Conservation (phyloP, 2,797 vertebrate genomes). For the Moxostoma hubbsi region DNA sequence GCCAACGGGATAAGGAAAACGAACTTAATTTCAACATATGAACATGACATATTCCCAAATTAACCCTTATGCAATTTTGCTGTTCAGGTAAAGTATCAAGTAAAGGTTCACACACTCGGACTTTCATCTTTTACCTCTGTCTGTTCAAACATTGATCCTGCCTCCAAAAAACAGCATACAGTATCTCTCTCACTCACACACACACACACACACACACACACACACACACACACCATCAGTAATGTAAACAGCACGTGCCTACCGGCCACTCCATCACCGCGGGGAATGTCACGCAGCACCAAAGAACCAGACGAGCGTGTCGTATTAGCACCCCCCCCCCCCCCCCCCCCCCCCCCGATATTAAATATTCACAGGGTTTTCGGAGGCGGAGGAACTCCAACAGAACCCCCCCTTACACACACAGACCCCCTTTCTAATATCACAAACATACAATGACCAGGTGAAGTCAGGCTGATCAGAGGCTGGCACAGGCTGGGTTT, state of each 20-base stretch:
- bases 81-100: no score
- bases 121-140: slow-evolving; percentile 59
- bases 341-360: slow-evolving; percentile 63
- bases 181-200: slow-evolving; percentile 17
- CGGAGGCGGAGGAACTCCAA: background rate
- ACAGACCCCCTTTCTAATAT: no score
- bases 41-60: no score
- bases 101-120: slow-evolving; percentile 52
- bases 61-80: no score
- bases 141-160: slow-evolving; percentile 65
- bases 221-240: slow-evolving; percentile 36
- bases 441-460: slow-evolving; percentile 63
- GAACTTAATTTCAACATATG: no score
- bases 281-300: slow-evolving; percentile 56
- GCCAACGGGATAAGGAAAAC: no score
- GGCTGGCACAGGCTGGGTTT: slow-evolving; percentile 40
- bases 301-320: slow-evolving; percentile 67
- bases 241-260: slow-evolving; percentile 1
- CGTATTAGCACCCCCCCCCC: slow-evolving; percentile 74
- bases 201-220: slow-evolving; percentile 30
- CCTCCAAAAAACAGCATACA: slow-evolving; percentile 11
- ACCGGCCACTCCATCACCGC: slow-evolving; percentile 38
- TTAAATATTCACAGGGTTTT: slow-evolving; percentile 76
- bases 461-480: slow-evolving; percentile 55
- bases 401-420: slow-evolving; percentile 64